These are phyloP conservation scores for Montipora capricornis DNA, from an alignment of 64 coral and sea anemone genomes.

Conservation along the genomic window DNA sequence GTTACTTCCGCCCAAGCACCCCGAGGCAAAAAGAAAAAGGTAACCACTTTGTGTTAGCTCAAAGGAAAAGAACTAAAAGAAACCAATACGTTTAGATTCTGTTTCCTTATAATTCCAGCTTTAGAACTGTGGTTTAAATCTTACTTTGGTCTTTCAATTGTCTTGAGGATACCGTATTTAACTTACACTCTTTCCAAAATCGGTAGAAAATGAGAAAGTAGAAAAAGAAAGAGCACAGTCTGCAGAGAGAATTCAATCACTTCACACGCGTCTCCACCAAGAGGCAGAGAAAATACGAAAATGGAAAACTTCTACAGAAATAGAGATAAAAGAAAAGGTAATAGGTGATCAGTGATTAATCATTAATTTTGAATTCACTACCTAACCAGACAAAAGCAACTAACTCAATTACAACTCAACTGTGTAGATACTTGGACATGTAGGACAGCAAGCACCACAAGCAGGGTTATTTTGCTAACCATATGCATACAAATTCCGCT, in stretches of 20 bases:
- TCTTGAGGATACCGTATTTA: background rate
- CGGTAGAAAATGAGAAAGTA: conserved; percentile 71
- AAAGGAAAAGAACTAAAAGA: no score
- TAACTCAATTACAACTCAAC: no score
- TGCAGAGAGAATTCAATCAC: conserved; percentile 86
- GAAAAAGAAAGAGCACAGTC: conserved; percentile 82
- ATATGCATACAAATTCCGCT: no score
- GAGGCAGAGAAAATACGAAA: conserved; percentile 99
- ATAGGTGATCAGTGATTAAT: background rate
- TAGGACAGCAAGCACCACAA: no score
- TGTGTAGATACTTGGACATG: no score
- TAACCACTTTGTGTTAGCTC: conserved; percentile 12
- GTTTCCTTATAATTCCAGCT: no score
- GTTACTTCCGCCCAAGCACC: conserved; percentile 67
- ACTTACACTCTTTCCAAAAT: background rate
- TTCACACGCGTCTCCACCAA: conserved; percentile 93
- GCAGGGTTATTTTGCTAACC: no score
- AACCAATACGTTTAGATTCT: no score
- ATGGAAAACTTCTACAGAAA: conserved; percentile 97
- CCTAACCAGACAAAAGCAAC: no score
- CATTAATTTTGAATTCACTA: no score
- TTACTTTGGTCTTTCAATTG: no score
- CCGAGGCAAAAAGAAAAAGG: conserved; percentile 92
- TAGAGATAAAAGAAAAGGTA: conserved; percentile 98
- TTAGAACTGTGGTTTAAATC: no score